Percentiles rank a stretch among this genome's conserved stretches.
Evolutionary conservation across 2,113 vertebrate genomes (phyloP).

Genomic region (Hystrix cristata): DNA sequence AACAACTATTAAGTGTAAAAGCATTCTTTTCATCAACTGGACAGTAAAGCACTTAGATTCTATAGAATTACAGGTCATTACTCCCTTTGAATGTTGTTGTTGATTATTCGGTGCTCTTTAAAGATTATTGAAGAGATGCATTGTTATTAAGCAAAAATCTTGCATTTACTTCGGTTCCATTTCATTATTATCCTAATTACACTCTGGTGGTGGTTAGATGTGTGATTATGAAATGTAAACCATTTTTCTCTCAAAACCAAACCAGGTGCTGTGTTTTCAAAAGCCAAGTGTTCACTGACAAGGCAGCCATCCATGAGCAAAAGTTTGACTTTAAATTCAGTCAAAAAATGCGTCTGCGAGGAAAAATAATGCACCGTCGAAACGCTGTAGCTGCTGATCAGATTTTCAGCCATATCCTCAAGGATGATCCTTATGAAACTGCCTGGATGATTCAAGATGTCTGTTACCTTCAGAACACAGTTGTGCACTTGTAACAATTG

Average conservation of each 20-base stretch:
- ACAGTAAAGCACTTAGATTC: neutral
- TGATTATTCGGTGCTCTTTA: neutral
- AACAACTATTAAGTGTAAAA: neutral
- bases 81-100: neutral
- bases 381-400: slow-evolving; percentile 47
- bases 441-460: neutral
- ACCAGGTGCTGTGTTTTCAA: slow-evolving; percentile 43
- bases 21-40: neutral
- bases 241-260: slow-evolving; percentile 61
- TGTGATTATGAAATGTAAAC: slow-evolving; percentile 42
- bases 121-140: neutral
- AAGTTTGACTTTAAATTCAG: slow-evolving; percentile 47
- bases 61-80: slow-evolving; percentile 26
- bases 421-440: neutral
- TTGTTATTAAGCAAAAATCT: slow-evolving; percentile 8
- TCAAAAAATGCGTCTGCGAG: neutral
- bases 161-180: slow-evolving; percentile 44
- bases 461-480: neutral
- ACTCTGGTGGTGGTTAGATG: neutral
- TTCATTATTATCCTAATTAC: slow-evolving; percentile 31
- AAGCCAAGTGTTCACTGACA: slow-evolving; percentile 30
- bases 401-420: neutral
- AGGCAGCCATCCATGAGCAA: neutral
- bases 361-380: neutral
- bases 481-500: neutral